Evolutionary conservation across 2,797 vertebrate genomes (phyloP).

Genomic region (Myotis pilosus): DNA sequence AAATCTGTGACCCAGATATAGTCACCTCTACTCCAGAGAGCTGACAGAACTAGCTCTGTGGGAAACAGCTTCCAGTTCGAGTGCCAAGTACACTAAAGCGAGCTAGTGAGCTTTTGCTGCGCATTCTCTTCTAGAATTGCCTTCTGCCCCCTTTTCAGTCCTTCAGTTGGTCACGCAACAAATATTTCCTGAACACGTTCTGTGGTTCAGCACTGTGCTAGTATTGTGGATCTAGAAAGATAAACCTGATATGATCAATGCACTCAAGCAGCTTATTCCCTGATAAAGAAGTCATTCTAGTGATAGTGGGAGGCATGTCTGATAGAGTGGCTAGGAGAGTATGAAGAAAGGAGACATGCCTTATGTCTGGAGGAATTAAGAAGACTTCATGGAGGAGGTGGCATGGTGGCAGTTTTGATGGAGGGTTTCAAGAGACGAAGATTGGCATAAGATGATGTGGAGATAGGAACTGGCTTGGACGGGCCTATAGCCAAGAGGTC

Average conservation of each 20-base stretch:
- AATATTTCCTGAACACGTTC: background rate
- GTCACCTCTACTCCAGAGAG: conserved; percentile 28
- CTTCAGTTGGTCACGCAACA: background rate
- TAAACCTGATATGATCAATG: background rate
- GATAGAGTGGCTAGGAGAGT: background rate
- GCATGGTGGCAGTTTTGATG: background rate
- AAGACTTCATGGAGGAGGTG: background rate
- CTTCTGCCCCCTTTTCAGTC: background rate
- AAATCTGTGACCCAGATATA: conserved; percentile 28
- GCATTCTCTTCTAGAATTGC: background rate
- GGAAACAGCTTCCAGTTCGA: conserved; percentile 19
- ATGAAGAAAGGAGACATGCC: background rate
- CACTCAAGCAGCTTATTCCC: background rate
- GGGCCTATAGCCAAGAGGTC: background rate
- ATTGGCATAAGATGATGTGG: background rate
- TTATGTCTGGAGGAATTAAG: background rate
- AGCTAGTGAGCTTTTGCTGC: background rate
- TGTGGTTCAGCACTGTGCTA: background rate
- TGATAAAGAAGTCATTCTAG: background rate
- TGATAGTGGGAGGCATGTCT: background rate
- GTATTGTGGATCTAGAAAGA: background rate
- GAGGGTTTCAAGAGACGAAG: background rate
- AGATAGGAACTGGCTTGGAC: background rate
- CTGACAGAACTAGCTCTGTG: background rate
- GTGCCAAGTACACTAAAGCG: background rate